Evolutionary conservation across 2,113 vertebrate genomes (phyloP).

Genomic region (Xyrauchen texanus): DNA sequence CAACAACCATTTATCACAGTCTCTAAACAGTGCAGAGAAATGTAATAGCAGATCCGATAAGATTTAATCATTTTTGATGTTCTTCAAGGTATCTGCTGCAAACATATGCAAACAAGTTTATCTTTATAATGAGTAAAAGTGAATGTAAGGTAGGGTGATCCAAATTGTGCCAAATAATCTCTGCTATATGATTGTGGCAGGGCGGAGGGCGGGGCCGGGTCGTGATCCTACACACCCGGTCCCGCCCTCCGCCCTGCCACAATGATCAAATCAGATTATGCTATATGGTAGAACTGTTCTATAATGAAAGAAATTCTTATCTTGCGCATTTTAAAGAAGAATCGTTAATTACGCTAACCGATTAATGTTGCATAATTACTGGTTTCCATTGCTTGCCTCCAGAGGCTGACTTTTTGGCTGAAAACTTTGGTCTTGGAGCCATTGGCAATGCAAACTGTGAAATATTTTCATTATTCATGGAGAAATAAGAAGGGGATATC

Average conservation of each 20-base stretch:
- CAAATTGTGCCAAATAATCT: not conserved
- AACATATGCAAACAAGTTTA: not conserved
- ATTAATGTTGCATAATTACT: constrained; percentile 78
- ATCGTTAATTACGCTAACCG: not conserved
- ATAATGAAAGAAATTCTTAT: not conserved
- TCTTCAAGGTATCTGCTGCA: not conserved
- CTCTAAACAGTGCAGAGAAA: not conserved
- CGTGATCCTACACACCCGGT: no score
- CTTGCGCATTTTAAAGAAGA: not conserved
- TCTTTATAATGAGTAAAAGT: not conserved
- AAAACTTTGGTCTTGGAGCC: constrained; percentile 92
- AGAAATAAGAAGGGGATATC: constrained; percentile 66
- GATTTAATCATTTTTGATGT: no score
- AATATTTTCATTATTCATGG: constrained; percentile 77
- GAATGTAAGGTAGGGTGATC: not conserved
- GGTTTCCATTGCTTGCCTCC: constrained; percentile 89
- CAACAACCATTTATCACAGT: not conserved
- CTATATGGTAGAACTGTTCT: not conserved
- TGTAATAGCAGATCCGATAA: no score
- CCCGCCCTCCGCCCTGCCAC: no score
- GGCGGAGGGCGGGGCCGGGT: no score
- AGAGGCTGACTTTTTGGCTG: constrained; percentile 87
- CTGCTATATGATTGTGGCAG: not conserved
- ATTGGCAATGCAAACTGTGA: constrained; percentile 73
- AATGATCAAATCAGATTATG: not conserved